These are phyloP conservation scores for Felis catus DNA, from an alignment of 2,113 vertebrate genomes.

Conservation along the genomic window F.catus_Fca126_mat1.0 CM031412.1:137346501-137347000, in stretches of 20 bases:
- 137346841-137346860: not conserved
- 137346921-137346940: not conserved
- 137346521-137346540: not conserved
- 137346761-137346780: not conserved
- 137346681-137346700: not conserved
- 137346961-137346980: not conserved
- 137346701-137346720: not conserved
- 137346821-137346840: not conserved
- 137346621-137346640: not conserved
- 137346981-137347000: not conserved
- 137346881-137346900: not conserved
- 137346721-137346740: not conserved
- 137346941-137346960: not conserved
- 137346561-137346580: conserved; percentile 27
- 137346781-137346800: not conserved
- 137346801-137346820: conserved; percentile 3
- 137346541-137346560: not conserved
- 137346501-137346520: conserved; percentile 3
- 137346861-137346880: not conserved
- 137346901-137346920: not conserved
- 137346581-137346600: conserved; percentile 35
- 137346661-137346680: not conserved
- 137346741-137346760: not conserved
- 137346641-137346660: not conserved
- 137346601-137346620: not conserved